Percentiles rank a stretch among this genome's conserved stretches.
Evolutionary conservation across 2,797 vertebrate genomes (phyloP).

Genomic region (Cercopithecus neglectus): DNA sequence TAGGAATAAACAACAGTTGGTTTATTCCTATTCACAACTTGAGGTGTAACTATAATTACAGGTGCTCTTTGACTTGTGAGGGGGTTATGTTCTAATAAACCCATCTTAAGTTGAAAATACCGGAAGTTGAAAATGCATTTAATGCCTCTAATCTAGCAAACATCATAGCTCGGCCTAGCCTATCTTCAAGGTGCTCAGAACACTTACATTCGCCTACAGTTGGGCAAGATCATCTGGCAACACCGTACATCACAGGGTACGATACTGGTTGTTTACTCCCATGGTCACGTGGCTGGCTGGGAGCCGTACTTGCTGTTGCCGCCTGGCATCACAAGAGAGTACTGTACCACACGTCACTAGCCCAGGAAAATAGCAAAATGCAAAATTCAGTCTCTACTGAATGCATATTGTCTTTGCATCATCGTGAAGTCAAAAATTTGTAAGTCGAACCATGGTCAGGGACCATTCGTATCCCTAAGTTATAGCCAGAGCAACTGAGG

Average conservation of each 20-base stretch:
- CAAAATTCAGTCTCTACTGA: background rate
- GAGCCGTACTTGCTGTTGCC: background rate
- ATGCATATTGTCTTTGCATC: background rate
- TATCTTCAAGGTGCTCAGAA: background rate
- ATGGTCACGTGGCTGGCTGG: background rate
- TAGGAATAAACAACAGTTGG: background rate
- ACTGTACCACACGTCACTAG: background rate
- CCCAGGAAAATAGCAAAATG: background rate
- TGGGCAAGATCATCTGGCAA: background rate
- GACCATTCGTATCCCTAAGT: background rate
- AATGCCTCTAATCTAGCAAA: background rate
- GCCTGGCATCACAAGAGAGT: background rate
- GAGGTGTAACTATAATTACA: background rate
- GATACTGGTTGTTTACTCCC: background rate
- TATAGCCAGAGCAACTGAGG: background rate
- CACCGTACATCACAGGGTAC: rapidly evolving
- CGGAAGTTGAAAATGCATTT: background rate
- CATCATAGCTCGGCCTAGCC: background rate
- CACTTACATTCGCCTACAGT: background rate
- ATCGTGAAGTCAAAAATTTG: background rate
- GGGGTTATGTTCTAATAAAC: background rate
- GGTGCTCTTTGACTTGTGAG: background rate
- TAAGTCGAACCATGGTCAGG: background rate
- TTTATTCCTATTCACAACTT: background rate
- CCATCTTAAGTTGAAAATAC: background rate